A percentile compares a stretch with the other conserved stretches of the same genome.
Conservation (phyloP, 2,797 vertebrate genomes). For the Buphagus erythrorhynchus region DNA sequence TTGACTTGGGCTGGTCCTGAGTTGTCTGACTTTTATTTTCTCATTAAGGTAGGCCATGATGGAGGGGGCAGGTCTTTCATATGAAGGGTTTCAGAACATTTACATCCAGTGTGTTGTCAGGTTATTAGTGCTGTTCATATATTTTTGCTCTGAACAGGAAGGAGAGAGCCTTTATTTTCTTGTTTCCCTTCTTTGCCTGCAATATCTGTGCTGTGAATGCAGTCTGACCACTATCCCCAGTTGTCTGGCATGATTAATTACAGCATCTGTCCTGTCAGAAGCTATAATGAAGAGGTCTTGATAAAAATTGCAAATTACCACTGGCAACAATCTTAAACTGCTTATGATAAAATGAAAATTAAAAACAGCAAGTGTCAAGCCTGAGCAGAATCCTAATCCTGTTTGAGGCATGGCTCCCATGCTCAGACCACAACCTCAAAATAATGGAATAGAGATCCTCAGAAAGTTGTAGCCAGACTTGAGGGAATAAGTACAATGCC, state of each 20-base stretch:
- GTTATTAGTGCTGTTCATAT: neutral
- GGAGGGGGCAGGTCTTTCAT: neutral
- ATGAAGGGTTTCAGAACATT: neutral
- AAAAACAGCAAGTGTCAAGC: slow-evolving; percentile 93
- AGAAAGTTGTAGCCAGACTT: slow-evolving; percentile 86
- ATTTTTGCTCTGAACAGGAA: slow-evolving; percentile 23
- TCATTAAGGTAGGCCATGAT: accelerated
- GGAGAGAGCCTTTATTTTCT: slow-evolving; percentile 17
- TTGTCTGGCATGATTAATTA: slow-evolving; percentile 98
- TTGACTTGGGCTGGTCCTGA: neutral
- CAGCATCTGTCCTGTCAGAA: slow-evolving; percentile 99
- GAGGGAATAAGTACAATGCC: slow-evolving; percentile 82
- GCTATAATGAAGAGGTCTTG: slow-evolving; percentile 94
- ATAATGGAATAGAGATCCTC: slow-evolving; percentile 81
- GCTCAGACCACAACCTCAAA: slow-evolving; percentile 71
- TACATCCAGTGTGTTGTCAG: neutral
- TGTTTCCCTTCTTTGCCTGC: neutral
- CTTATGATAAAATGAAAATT: slow-evolving; percentile 99
- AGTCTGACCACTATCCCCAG: slow-evolving; percentile 86
- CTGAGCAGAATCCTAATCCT: slow-evolving; percentile 94
- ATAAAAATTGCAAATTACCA: slow-evolving; percentile 98
- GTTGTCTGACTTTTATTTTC: neutral
- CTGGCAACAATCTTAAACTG: slow-evolving; percentile 98
- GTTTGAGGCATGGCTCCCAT: slow-evolving; percentile 78
- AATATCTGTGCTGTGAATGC: slow-evolving; percentile 70